Percentiles rank a stretch among this genome's conserved stretches.
These are phyloP conservation scores for Drosophila ogumai DNA, from an alignment of 1,140 invertebrate genomes.

Conservation along the genomic window DNA sequence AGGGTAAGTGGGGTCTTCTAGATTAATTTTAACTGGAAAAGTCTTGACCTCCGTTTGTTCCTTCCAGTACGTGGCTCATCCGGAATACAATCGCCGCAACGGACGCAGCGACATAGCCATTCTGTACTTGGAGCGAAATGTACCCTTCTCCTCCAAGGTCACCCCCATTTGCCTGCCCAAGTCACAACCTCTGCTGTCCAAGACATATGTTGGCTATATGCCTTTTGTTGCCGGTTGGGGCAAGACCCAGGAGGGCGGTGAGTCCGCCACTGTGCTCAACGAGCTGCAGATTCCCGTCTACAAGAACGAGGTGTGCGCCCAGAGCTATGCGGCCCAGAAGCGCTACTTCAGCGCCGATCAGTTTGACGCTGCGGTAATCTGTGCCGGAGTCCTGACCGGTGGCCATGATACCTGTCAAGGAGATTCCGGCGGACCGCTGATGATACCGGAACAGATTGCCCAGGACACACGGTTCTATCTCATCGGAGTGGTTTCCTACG, in stretches of 20 bases:
- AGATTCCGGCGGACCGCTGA: conserved; percentile 94
- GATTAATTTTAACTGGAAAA: not conserved
- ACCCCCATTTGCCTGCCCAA: conserved; percentile 72
- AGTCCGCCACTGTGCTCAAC: conserved; percentile 87
- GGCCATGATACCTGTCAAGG: conserved; percentile 94
- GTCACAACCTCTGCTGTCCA: conserved; percentile 37
- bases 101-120: conserved; percentile 78
- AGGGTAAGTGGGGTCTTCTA: conserved; percentile 23
- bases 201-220: conserved; percentile 85
- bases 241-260: conserved; percentile 85
- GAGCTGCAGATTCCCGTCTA: conserved; percentile 91
- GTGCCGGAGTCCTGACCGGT: conserved; percentile 90
- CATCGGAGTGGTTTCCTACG: conserved; percentile 90
- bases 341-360: conserved; percentile 87
- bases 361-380: conserved; percentile 87
- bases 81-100: conserved; percentile 63
- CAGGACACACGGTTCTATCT: conserved; percentile 85
- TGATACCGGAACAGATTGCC: conserved; percentile 85
- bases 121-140: conserved; percentile 70
- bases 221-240: conserved; percentile 93
- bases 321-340: conserved; percentile 87
- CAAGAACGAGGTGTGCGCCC: conserved; percentile 87
- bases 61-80: conserved; percentile 51
- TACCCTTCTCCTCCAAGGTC: conserved; percentile 57
- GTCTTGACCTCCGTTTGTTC: too few species aligned